phyloP scores from a whole-genome alignment of 2,888 invertebrate genomes.

The Tridacna crocea region DNA sequence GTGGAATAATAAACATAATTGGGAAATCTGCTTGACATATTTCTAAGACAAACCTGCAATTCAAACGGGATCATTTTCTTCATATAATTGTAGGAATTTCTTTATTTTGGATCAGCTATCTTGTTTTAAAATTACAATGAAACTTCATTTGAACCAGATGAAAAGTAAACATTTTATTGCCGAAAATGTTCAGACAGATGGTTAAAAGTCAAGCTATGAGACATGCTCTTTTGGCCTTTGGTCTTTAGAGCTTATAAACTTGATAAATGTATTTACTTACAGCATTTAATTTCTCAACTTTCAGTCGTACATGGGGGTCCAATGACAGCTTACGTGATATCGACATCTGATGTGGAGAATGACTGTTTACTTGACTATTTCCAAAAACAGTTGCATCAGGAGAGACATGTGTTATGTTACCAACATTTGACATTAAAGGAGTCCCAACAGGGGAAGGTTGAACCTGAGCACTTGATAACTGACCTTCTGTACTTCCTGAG shows the following conservation, averaged over 20 bases:
- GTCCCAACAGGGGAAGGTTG: conserved; percentile 49
- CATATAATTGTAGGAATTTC: too few relatives aligned
- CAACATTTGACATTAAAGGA: conserved; percentile 27
- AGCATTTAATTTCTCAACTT: conserved; percentile 71
- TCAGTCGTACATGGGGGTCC: conserved; percentile 75
- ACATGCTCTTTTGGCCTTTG: too few relatives aligned
- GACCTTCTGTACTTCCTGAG: conserved; percentile 39
- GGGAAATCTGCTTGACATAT: too few relatives aligned
- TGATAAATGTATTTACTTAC: conserved; percentile 29
- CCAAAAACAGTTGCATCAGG: conserved; percentile 46
- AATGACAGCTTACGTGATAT: conserved; percentile 71
- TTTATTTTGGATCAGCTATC: too few relatives aligned
- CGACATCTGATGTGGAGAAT: conserved; percentile 51
- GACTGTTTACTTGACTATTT: conserved; percentile 6
- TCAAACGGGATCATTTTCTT: too few relatives aligned
- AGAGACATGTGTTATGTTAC: conserved; percentile 18
- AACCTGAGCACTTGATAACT: conserved; percentile 32
- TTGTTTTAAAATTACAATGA: too few relatives aligned
- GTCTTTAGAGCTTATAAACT: background rate
- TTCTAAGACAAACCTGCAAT: too few relatives aligned
- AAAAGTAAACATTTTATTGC: too few relatives aligned
- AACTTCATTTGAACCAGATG: too few relatives aligned
- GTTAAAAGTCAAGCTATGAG: too few relatives aligned
- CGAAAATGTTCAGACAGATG: too few relatives aligned
- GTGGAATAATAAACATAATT: too few relatives aligned